Percentiles rank a stretch among this genome's conserved stretches.
Conservation (phyloP, 2,797 vertebrate species). For the Megaceryle alcyon region DNA sequence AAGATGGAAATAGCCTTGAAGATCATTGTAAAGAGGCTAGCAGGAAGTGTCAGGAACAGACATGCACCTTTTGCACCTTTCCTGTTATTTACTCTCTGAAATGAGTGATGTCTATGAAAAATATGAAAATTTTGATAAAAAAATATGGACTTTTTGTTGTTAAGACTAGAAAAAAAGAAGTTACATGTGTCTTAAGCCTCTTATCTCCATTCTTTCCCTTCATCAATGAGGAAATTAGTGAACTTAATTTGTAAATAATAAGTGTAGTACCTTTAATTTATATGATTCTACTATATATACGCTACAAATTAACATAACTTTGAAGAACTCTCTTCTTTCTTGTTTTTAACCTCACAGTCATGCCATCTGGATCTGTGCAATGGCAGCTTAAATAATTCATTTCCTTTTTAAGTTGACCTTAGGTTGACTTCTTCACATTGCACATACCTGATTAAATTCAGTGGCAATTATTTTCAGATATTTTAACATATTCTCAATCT, state of each 20-base stretch:
- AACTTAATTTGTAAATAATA: constrained; percentile 1
- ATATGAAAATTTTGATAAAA: neutral
- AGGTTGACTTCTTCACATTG: constrained; percentile 27
- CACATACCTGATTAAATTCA: constrained; percentile 45
- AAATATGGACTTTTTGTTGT: neutral
- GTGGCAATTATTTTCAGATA: constrained; percentile 37
- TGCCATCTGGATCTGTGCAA: constrained; percentile 12
- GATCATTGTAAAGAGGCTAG: neutral
- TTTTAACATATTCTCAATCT: neutral
- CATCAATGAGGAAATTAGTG: neutral
- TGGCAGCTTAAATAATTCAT: neutral
- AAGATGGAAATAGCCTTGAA: neutral
- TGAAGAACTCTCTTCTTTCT: constrained; percentile 1
- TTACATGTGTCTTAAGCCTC: neutral
- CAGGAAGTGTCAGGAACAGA: neutral
- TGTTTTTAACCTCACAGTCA: neutral
- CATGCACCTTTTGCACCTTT: neutral
- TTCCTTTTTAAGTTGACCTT: constrained; percentile 43
- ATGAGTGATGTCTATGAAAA: neutral
- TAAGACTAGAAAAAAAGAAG: neutral
- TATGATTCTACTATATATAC: neutral
- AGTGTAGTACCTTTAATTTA: neutral
- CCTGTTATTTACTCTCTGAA: neutral
- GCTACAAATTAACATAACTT: neutral
- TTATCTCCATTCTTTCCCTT: neutral